These are phyloP conservation scores for Auanema freiburgensis DNA, from an alignment of 2,888 invertebrate species.

Conservation along the genomic window DNA sequence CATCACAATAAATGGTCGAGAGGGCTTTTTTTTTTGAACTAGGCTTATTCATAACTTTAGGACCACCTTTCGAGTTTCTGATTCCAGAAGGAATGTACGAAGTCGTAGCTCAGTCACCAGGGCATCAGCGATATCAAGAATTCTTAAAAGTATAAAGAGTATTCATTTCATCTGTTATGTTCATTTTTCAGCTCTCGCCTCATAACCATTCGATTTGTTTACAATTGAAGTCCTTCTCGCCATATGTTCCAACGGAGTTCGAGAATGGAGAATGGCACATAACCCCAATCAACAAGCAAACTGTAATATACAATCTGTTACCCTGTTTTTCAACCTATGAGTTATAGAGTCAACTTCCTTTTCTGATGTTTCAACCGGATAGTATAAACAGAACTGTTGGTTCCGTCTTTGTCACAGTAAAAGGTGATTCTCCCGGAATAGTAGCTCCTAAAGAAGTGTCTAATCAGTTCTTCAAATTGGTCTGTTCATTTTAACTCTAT, in stretches of 20 bases:
- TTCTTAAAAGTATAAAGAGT: conserved; percentile 9
- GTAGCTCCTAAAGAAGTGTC: not conserved
- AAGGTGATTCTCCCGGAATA: conserved; percentile 11
- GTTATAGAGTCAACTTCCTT: too few relatives aligned
- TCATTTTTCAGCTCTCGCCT: conserved; percentile 6
- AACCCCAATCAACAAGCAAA: not conserved
- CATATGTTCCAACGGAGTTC: not conserved
- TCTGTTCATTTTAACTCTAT: too few relatives aligned
- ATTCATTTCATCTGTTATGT: not conserved
- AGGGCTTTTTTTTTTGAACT: too few relatives aligned
- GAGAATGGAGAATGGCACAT: not conserved
- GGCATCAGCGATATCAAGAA: conserved; percentile 5
- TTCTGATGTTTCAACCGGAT: conserved; percentile 12
- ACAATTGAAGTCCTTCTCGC: not conserved
- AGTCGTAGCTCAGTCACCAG: conserved; percentile 8
- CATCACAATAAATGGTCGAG: too few relatives aligned
- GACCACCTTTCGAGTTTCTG: conserved; percentile 5
- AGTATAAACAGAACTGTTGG: not conserved
- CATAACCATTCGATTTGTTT: conserved; percentile 18
- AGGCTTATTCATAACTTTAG: conserved; percentile 6
- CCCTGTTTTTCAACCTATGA: too few relatives aligned
- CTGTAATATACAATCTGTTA: not conserved
- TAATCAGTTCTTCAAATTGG: not conserved
- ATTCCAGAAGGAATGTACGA: conserved; percentile 16
- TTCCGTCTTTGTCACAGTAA: conserved; percentile 16